A percentile compares a stretch with the other conserved stretches of the same genome.
phyloP scores from a whole-genome alignment of 2,888 invertebrate species.

The Spatulosminthurus flaviceps region DNA sequence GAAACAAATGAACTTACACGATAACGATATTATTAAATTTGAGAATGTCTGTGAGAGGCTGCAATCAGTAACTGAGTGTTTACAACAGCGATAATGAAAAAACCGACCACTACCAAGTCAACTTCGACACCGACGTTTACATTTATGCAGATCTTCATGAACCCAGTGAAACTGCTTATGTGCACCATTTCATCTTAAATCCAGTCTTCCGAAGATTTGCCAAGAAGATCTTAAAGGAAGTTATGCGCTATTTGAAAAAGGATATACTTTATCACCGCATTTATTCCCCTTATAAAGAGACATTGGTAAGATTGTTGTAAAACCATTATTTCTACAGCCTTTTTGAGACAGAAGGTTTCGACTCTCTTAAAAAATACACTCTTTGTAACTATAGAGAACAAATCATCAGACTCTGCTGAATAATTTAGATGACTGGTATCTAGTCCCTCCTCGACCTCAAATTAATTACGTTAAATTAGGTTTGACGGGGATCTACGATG shows the following conservation, averaged over 20 bases:
- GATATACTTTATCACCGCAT: constrained; percentile 71
- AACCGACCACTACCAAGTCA: constrained; percentile 65
- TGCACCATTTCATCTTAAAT: constrained; percentile 70
- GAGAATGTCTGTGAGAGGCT: too few species aligned
- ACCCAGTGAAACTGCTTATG: constrained; percentile 65
- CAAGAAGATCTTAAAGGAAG: constrained; percentile 72
- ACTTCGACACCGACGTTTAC: constrained; percentile 67
- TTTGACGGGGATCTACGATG: constrained; percentile 54
- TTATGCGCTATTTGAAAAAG: constrained; percentile 71
- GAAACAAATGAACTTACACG: constrained; percentile 12
- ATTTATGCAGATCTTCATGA: constrained; percentile 61
- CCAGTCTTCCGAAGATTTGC: constrained; percentile 72
- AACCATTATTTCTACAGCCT: not conserved
- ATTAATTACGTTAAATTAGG: constrained; percentile 57
- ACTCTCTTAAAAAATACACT: too few species aligned
- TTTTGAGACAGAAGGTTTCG: too few species aligned
- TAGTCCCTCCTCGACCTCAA: constrained; percentile 65
- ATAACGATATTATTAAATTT: constrained; percentile 1
- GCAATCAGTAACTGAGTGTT: too few species aligned
- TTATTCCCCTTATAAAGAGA: constrained; percentile 66
- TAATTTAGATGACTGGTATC: constrained; percentile 67
- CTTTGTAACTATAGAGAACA: constrained; percentile 27
- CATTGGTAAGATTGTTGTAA: not conserved
- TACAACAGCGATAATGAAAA: constrained; percentile 65
- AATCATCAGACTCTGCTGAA: constrained; percentile 61